A percentile compares a stretch with the other conserved stretches of the same genome.
These are phyloP conservation scores for Cyprinus carpio DNA, from an alignment of 2,113 vertebrate genomes.

Conservation along the genomic window DNA sequence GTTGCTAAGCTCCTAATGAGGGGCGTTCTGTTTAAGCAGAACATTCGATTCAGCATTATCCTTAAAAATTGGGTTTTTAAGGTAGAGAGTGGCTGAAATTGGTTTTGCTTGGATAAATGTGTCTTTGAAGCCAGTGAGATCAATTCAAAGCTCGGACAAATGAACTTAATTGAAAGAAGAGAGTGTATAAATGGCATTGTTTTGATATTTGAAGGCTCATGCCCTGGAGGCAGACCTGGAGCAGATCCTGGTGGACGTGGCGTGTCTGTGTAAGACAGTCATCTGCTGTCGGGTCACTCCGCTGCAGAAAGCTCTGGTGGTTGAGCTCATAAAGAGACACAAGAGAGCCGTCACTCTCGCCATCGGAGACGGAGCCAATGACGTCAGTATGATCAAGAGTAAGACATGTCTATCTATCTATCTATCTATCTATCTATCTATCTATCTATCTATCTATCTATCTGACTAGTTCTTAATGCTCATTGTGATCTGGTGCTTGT, in stretches of 20 bases:
- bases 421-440: no score
- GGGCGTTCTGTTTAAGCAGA: background rate
- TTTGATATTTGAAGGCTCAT: slow-evolving; percentile 64
- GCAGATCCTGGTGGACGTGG: slow-evolving; percentile 75
- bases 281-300: slow-evolving; percentile 82
- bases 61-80: background rate
- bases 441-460: background rate
- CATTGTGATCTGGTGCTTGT: background rate
- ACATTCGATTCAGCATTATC: background rate
- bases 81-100: background rate
- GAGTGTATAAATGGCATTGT: background rate
- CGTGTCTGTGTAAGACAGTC: slow-evolving; percentile 81
- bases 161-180: background rate
- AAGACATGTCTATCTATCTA: slow-evolving; percentile 52
- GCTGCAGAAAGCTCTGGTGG: slow-evolving; percentile 83
- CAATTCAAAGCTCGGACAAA: background rate
- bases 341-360: slow-evolving; percentile 78
- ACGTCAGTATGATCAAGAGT: slow-evolving; percentile 87
- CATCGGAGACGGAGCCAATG: slow-evolving; percentile 81
- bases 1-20: background rate
- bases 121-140: background rate
- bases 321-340: slow-evolving; percentile 80
- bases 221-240: slow-evolving; percentile 78
- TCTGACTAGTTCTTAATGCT: background rate
- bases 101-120: background rate